These are phyloP conservation scores for Gavia stellata DNA, from an alignment of 2,113 vertebrate species.

Conservation along the genomic window DNA sequence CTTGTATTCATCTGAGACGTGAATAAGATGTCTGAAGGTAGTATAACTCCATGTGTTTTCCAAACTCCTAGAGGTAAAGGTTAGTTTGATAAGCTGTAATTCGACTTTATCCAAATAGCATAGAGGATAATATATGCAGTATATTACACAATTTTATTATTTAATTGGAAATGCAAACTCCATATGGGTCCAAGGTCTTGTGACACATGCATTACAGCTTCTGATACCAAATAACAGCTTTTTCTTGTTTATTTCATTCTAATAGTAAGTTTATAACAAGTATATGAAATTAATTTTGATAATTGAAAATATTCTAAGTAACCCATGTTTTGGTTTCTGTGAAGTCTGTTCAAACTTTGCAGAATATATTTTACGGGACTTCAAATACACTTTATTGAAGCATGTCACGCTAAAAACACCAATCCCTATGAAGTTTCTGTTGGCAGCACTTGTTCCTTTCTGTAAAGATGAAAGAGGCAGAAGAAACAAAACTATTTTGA, in stretches of 20 bases:
- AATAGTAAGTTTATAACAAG: background rate
- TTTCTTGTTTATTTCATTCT: background rate
- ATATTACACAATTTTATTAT: slow-evolving; percentile 10
- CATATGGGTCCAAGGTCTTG: background rate
- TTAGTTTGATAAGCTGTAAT: background rate
- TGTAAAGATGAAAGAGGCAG: background rate
- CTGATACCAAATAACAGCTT: background rate
- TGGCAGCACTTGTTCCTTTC: background rate
- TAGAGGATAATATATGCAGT: background rate
- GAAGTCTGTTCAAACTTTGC: background rate
- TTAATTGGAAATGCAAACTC: background rate
- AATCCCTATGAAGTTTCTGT: background rate
- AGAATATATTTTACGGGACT: background rate
- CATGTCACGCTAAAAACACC: background rate
- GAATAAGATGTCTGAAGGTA: background rate
- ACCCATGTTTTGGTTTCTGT: background rate
- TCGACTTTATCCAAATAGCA: background rate
- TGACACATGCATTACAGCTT: background rate
- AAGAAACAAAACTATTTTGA: background rate
- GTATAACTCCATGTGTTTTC: background rate
- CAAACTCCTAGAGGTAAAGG: background rate
- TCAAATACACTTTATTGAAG: background rate
- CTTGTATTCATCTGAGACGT: background rate
- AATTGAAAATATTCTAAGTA: background rate
- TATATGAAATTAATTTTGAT: background rate